Evolutionary conservation across 2,797 vertebrate species (phyloP).

Genomic region (Halcyon leucocephala): DNA sequence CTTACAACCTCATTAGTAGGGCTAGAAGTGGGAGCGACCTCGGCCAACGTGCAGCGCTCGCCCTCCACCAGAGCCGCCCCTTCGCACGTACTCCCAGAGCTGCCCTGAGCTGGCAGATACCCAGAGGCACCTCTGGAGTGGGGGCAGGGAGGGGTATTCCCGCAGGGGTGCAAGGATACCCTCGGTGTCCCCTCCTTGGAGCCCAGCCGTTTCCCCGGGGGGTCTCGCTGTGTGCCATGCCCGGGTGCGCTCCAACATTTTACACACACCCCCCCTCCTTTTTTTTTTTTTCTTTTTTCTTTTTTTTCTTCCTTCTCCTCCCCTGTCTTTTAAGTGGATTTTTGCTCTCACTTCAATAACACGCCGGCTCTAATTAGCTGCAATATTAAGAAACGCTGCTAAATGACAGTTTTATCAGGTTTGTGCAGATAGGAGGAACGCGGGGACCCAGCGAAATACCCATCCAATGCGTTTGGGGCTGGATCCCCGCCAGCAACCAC

Average conservation of each 20-base stretch:
- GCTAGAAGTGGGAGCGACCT: not conserved
- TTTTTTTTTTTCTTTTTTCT: not conserved
- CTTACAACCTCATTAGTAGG: not conserved
- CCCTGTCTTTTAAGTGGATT: constrained; percentile 55
- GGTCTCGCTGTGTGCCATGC: not conserved
- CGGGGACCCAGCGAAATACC: constrained; percentile 40
- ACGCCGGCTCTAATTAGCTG: constrained; percentile 60
- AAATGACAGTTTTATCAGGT: constrained; percentile 56
- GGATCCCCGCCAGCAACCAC: constrained; percentile 57
- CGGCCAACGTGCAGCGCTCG: not conserved
- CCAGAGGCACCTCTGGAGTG: not conserved
- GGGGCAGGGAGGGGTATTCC: not conserved
- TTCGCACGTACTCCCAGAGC: constrained; percentile 26
- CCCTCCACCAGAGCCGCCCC: not conserved
- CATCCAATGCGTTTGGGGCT: constrained; percentile 2
- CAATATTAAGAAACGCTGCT: constrained; percentile 51
- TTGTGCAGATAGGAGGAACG: constrained; percentile 62
- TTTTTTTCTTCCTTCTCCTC: not conserved
- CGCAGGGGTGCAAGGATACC: not conserved
- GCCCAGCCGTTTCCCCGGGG: not conserved
- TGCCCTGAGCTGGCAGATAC: not conserved
- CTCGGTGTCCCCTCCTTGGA: not conserved
- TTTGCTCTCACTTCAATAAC: constrained; percentile 66
- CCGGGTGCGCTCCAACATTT: not conserved
- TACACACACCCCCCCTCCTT: no score